A percentile compares a stretch with the other conserved stretches of the same genome.
These are phyloP conservation scores for Colaptes auratus DNA, from an alignment of 2,113 vertebrate species.

Conservation along the genomic window DNA sequence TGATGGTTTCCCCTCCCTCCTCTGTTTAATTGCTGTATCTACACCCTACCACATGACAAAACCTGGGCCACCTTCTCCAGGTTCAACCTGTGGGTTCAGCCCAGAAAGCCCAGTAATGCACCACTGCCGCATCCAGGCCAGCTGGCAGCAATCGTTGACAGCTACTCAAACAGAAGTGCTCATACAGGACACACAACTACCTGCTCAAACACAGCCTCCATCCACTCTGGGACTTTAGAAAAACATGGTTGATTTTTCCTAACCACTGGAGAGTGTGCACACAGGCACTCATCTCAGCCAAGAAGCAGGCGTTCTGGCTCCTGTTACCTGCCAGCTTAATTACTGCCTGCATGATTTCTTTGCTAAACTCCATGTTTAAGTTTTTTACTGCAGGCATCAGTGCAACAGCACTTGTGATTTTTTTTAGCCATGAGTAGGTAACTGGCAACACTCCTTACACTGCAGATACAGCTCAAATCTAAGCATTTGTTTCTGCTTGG, in stretches of 20 bases:
- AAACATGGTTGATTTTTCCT: neutral
- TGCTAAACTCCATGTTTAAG: neutral
- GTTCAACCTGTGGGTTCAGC: accelerated
- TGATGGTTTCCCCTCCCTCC: neutral
- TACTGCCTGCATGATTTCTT: neutral
- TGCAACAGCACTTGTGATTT: neutral
- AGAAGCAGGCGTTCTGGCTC: neutral
- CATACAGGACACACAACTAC: neutral
- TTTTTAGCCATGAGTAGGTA: neutral
- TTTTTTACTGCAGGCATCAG: accelerated
- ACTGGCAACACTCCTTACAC: neutral
- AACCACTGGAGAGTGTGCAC: neutral
- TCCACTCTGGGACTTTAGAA: neutral
- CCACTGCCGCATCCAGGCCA: accelerated
- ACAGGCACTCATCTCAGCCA: neutral
- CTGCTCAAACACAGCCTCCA: neutral
- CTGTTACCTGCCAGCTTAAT: neutral
- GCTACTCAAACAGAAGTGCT: neutral
- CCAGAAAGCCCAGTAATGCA: neutral
- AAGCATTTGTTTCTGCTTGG: neutral
- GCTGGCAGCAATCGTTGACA: neutral
- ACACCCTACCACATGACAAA: too few relatives aligned
- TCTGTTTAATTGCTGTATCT: neutral
- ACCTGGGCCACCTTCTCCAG: neutral
- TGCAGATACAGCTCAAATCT: neutral